Base-by-base conservation (phyloP, 2,113 vertebrate species). In the Solea solea region DNA sequence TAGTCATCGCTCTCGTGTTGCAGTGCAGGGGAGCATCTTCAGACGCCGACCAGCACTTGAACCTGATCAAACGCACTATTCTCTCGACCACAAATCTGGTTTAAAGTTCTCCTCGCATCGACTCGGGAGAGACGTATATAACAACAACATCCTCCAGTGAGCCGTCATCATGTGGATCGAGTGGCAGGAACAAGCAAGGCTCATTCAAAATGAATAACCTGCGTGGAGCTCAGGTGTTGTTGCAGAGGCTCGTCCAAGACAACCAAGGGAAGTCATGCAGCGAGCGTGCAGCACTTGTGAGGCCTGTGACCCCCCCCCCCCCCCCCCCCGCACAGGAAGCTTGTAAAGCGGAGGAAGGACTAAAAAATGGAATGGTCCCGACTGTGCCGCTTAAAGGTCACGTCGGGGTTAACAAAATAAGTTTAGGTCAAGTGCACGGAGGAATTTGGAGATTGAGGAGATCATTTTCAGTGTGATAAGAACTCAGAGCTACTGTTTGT, bases 121-220 rank as follows among this genome's bases (percentile, higher is more conserved):
- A 42, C 10, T 4, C 58, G 7, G 21, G 21, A 21, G 58, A 69
- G 27, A 54, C 11, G 25, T 16, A 49, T 11, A n/a, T 8, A 44
- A 68, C n/a, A 34, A 53, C 27, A 8, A 28, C 48, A 75, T 16
- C 80, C 74, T 71, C 44, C 67, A 82, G 45, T 58, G 56, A 76
- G 75, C 61, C 15, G 68, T 80, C 76, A 58, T 48, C 51, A 7
- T 41, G 51, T 67, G 78, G 70, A 84, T 89, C 53, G 2, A 81
- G 67, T 86, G 76, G 59, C 83, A 64, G 74, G 57, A 74, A 88
- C 68, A 66, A 54, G 69, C 52, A 78, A 89, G 9, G 7, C 81
- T 90, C 84, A 87, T 94, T 82, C 72, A 93, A 93, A 92, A 93
- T 92, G 57, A 74, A 94, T 88, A 55, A 41, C 42, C 58, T 58